phyloP scores from a whole-genome alignment of 2,797 vertebrate species.

The Melanotaenia nigrans region DNA sequence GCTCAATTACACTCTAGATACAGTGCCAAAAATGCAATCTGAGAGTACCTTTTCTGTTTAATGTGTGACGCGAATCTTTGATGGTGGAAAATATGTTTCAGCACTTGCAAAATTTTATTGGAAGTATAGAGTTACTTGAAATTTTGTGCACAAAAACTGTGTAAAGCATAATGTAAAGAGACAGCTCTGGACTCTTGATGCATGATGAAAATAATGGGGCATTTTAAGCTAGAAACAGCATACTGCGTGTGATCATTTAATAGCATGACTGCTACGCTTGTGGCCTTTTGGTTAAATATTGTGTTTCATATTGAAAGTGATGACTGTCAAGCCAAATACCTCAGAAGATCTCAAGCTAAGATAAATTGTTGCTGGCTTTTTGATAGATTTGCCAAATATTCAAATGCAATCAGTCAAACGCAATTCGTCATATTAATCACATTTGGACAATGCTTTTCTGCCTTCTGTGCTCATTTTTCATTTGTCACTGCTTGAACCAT shows the following conservation, averaged over 20 bases:
- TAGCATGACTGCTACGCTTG: constrained; percentile 45
- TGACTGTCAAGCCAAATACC: constrained; percentile 71
- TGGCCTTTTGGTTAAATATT: constrained; percentile 75
- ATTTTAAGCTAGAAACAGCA: constrained; percentile 49
- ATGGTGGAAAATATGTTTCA: constrained; percentile 60
- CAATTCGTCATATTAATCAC: constrained; percentile 76
- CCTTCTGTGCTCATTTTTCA: constrained; percentile 67
- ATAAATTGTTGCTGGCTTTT: constrained; percentile 72
- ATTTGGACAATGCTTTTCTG: constrained; percentile 65
- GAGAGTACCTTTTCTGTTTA: constrained; percentile 65
- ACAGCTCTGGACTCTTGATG: constrained; percentile 46
- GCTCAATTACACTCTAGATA: constrained; percentile 72
- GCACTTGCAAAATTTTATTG: constrained; percentile 40
- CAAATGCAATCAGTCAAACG: constrained; percentile 78
- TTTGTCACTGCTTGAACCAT: constrained; percentile 67
- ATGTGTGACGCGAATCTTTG: constrained; percentile 51
- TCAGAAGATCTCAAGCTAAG: constrained; percentile 57
- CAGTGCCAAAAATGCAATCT: constrained; percentile 74
- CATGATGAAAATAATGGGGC: constrained; percentile 60
- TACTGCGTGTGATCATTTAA: constrained; percentile 53
- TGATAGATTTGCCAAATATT: constrained; percentile 79
- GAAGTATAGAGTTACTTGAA: constrained; percentile 27
- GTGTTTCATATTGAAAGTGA: constrained; percentile 75
- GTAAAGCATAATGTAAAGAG: neutral
- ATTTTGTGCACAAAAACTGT: constrained; percentile 12